phyloP scores from a whole-genome alignment of 2,888 invertebrate species.

The Trachelus iudaicus region DNA sequence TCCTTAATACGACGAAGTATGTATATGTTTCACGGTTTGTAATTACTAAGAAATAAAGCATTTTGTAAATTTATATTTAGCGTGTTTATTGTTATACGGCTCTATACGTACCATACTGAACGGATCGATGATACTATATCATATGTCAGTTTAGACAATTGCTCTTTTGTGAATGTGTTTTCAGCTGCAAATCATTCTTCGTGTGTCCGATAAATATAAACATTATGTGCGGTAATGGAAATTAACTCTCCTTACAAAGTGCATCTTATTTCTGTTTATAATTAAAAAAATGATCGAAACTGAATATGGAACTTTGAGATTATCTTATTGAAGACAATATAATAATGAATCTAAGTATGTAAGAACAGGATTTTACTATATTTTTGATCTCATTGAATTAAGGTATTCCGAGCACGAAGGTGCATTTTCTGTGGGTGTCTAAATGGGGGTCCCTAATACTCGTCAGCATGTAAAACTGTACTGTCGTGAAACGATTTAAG shows the following conservation, averaged over 20 bases:
- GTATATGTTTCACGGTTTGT: constrained; percentile 32
- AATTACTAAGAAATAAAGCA: constrained; percentile 36
- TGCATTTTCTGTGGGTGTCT: too few relatives aligned
- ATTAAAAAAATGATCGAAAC: background rate
- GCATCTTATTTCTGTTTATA: background rate
- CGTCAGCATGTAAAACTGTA: too few relatives aligned
- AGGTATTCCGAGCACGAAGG: background rate
- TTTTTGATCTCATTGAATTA: background rate
- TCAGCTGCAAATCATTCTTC: background rate
- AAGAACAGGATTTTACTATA: background rate
- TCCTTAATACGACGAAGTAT: background rate
- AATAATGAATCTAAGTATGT: background rate
- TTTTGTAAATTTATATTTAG: constrained; percentile 40
- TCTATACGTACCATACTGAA: constrained; percentile 14
- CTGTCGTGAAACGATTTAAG: too few relatives aligned
- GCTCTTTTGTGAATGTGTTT: background rate
- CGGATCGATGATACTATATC: constrained; percentile 8
- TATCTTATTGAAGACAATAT: background rate
- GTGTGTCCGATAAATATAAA: background rate
- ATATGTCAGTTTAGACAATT: background rate
- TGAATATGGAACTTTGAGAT: background rate
- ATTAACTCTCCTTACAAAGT: background rate
- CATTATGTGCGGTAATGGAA: background rate
- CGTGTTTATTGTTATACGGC: background rate
- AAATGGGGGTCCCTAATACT: too few relatives aligned